Conservation (phyloP, 2,113 vertebrate genomes). For the Nestor notabilis region DNA sequence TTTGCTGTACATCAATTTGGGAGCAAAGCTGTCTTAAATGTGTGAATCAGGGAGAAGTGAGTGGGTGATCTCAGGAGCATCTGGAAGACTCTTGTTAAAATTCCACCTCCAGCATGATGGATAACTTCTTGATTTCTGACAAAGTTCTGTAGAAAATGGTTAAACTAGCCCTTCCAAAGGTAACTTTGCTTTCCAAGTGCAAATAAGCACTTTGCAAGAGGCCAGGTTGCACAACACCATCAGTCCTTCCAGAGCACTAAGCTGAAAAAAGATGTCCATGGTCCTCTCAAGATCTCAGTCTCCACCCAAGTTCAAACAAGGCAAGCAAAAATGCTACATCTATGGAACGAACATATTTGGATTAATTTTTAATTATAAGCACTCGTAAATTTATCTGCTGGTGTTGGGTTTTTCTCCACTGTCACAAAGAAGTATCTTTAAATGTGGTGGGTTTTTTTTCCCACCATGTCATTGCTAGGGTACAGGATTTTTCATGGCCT, state of each 20-base stretch:
- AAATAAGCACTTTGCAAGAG: neutral
- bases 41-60: neutral
- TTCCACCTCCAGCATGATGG: conserved; percentile 43
- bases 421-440: neutral
- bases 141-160: neutral
- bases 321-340: neutral
- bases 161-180: conserved; percentile 6
- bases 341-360: neutral
- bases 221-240: neutral
- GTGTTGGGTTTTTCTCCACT: neutral
- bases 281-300: neutral
- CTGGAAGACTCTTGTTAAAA: conserved; percentile 56
- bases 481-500: neutral
- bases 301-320: neutral
- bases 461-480: neutral
- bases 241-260: accelerated
- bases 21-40: neutral
- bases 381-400: neutral
- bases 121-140: conserved; percentile 19
- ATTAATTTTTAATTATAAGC: neutral
- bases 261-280: neutral
- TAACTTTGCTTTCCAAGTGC: neutral
- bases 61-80: conserved; percentile 44
- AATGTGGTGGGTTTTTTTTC: neutral
- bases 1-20: neutral